Conservation (phyloP, 2,888 invertebrate species). For the Drosophila prolongata region DNA sequence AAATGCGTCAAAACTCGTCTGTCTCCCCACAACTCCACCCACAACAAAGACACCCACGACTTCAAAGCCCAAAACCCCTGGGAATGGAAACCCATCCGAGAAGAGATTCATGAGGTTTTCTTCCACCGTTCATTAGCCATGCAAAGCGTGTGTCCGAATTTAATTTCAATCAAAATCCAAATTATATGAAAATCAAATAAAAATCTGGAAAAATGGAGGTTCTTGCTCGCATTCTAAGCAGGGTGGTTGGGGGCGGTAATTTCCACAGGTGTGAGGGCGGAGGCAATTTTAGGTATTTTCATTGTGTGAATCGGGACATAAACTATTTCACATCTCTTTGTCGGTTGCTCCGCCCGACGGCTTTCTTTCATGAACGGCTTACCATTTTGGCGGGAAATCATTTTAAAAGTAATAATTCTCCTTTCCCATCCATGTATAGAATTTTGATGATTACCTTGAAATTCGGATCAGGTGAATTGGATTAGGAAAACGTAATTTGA, state of each 20-base stretch:
- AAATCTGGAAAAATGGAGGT: slow-evolving; percentile 56
- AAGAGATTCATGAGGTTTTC: slow-evolving; percentile 23
- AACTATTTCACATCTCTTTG: slow-evolving; percentile 69
- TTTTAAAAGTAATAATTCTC: slow-evolving; percentile 34
- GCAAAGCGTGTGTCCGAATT: slow-evolving; percentile 66
- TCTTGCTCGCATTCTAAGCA: slow-evolving; percentile 47
- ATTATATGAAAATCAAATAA: slow-evolving; percentile 76
- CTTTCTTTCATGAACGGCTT: slow-evolving; percentile 8
- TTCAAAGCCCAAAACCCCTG: slow-evolving; percentile 9
- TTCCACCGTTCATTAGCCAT: slow-evolving; percentile 57
- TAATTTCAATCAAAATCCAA: slow-evolving; percentile 76
- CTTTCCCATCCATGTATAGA: neutral
- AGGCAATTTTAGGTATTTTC: slow-evolving; percentile 8
- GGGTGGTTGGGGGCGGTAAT: neutral
- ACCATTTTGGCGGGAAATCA: slow-evolving; percentile 53
- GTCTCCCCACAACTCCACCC: slow-evolving; percentile 3
- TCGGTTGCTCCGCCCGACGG: slow-evolving; percentile 15
- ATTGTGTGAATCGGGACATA: slow-evolving; percentile 65
- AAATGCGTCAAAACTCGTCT: slow-evolving; percentile 55
- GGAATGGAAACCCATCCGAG: slow-evolving; percentile 22
- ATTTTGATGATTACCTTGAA: slow-evolving; percentile 4
- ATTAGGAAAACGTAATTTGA: neutral
- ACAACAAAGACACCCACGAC: slow-evolving; percentile 41
- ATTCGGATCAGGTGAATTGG: neutral
- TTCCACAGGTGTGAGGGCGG: slow-evolving; percentile 1